phyloP scores from a whole-genome alignment of 2,797 vertebrate species.

The Capromys pilorides region DNA sequence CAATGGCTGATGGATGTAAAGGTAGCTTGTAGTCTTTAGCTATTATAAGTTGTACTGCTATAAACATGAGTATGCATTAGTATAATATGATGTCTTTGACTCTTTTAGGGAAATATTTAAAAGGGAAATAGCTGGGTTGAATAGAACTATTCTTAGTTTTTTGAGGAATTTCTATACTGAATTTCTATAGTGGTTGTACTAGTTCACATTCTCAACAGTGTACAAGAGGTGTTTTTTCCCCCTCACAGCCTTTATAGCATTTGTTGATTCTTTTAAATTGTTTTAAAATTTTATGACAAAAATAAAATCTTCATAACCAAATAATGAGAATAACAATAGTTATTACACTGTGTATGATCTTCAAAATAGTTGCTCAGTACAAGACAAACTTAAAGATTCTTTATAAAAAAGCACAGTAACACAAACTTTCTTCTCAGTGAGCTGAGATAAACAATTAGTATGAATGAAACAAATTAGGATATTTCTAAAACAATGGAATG shows the following conservation, averaged over 20 bases:
- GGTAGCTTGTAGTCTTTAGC: not conserved
- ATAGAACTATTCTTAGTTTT: not conserved
- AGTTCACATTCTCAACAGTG: not conserved
- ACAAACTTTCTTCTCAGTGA: not conserved
- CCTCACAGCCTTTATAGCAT: not conserved
- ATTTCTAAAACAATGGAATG: not conserved
- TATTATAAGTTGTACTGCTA: not conserved
- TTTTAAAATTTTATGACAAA: not conserved
- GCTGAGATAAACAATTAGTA: not conserved
- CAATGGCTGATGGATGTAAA: not conserved
- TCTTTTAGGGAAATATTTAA: not conserved
- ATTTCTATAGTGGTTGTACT: not conserved
- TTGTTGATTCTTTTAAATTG: not conserved
- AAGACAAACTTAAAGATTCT: not conserved
- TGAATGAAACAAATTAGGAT: no score
- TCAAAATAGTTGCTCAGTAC: not conserved
- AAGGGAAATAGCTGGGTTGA: not conserved
- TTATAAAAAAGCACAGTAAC: not conserved
- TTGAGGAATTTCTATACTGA: not conserved
- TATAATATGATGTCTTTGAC: not conserved
- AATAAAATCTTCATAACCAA: not conserved
- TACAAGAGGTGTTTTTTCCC: not conserved
- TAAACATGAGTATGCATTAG: not conserved
- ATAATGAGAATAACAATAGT: not conserved
- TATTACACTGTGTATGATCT: not conserved